Base-by-base conservation (phyloP, 2,797 vertebrate genomes). In the Apogon talboti region DNA sequence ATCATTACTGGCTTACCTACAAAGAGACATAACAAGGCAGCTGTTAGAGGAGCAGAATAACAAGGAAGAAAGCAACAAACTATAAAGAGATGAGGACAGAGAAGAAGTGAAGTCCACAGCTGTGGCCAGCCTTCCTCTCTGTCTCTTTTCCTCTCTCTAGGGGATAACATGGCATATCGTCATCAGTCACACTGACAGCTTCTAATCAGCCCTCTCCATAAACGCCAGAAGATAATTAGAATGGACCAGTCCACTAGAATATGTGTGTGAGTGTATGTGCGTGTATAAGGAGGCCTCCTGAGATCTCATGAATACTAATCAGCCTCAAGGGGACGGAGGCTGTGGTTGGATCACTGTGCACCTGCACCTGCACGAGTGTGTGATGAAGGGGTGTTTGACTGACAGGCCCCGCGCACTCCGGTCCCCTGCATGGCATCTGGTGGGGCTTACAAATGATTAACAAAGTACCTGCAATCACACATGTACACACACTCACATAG, bases 1-100 rank as follows among this genome's bases (percentile, higher is more conserved):
- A 94, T 94, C 93, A 94, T 94, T 89, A 94, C 92, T 0, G 93
- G 93, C 72, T 94, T 94, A 86, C 93, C 93, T 94, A 66, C n/a
- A 59, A 65, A 82, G 50, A 68, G 51, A 87, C 66, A 86, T 24
- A 71, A 73, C 35, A 76, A 63, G 58, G 47, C 33, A 35, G 65
- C 44, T 54, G 63, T 87, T 85, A 85, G 77, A 46, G 42, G 67
- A 30, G 69, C 53, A 44, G 37, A 66, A 67, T 76, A 55, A 74
- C 41, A 41, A 71, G 71, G 54, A 59, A 76, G 52, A 76, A 66
- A 86, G 48, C 77, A 61, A 53, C 49, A 41, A 66, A 79, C 77
- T 71, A 77, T 73, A 82, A 78, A 86, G 66, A 76, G 54, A 73
- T 0, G 67, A 49, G 71, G 76, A 82, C 66, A 56, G 83, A 73